Percentiles rank a stretch among this genome's conserved stretches.
phyloP scores from a whole-genome alignment of 37 sponge, comb jelly and placozoan genomes.

The Halichondria panicea region DNA sequence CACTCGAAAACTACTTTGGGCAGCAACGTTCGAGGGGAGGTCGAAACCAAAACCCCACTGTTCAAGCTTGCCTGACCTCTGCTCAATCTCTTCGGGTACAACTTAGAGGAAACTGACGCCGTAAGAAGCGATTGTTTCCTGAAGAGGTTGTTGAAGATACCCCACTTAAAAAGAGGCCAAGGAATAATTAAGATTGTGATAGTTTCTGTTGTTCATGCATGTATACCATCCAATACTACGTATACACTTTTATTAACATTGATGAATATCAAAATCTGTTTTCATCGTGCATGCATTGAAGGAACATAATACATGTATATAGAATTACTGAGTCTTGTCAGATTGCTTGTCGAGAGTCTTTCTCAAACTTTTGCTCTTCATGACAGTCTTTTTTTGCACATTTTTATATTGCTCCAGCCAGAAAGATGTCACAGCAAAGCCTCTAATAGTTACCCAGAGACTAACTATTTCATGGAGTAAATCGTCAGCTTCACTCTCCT shows the following conservation, averaged over 20 bases:
- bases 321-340: too few relatives aligned
- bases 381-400: too few relatives aligned
- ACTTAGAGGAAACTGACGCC: constrained; percentile 6
- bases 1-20: constrained; percentile 24
- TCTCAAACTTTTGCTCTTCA: too few relatives aligned
- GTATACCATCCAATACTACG: neutral
- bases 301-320: too few relatives aligned
- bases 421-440: constrained; percentile 27
- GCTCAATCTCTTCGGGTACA: constrained; percentile 14
- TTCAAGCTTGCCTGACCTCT: constrained; percentile 5
- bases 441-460: constrained; percentile 14
- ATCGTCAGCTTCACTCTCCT: too few relatives aligned
- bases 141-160: neutral
- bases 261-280: too few relatives aligned
- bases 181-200: neutral
- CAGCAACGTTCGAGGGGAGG: constrained; percentile 32
- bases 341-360: too few relatives aligned
- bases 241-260: too few relatives aligned
- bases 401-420: constrained; percentile 32
- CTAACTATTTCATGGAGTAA: too few relatives aligned
- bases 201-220: neutral
- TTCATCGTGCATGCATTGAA: too few relatives aligned
- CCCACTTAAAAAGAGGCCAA: constrained; percentile 4
- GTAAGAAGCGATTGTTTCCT: constrained; percentile 8
- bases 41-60: constrained; percentile 28